Evolutionary conservation across 2,797 vertebrate species (phyloP).

Genomic region (Rhodeus uyekii): DNA sequence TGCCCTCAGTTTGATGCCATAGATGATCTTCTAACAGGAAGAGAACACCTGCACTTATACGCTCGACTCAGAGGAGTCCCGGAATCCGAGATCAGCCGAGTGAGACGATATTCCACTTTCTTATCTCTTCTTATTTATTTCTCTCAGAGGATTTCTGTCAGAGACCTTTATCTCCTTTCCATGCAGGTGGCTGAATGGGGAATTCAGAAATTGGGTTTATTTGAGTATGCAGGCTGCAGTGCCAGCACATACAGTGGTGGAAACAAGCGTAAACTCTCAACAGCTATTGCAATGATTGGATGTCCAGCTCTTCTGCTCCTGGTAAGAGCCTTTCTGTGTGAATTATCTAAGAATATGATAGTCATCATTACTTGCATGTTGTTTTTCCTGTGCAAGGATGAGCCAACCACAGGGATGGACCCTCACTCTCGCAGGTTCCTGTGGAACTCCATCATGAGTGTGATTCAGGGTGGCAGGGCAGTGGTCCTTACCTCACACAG

Average conservation of each 20-base stretch:
- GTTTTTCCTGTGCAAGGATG: slow-evolving; percentile 77
- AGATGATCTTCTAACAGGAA: slow-evolving; percentile 90
- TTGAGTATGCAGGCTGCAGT: slow-evolving; percentile 75
- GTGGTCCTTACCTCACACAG: slow-evolving; percentile 96
- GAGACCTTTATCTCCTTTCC: not conserved
- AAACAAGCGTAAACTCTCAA: slow-evolving; percentile 92
- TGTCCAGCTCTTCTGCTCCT: slow-evolving; percentile 88
- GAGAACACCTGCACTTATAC: slow-evolving; percentile 90
- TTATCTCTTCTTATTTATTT: not conserved
- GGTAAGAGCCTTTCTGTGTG: slow-evolving; percentile 70
- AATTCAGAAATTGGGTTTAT: slow-evolving; percentile 88
- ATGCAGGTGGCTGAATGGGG: slow-evolving; percentile 89
- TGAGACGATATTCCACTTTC: slow-evolving; percentile 63
- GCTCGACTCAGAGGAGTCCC: slow-evolving; percentile 89
- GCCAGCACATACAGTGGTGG: slow-evolving; percentile 92
- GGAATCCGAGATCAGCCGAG: slow-evolving; percentile 84
- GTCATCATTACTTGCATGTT: not conserved
- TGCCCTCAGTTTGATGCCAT: slow-evolving; percentile 95
- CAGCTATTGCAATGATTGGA: slow-evolving; percentile 91
- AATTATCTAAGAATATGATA: not conserved
- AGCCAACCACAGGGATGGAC: slow-evolving; percentile 96
- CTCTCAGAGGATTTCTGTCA: not conserved
- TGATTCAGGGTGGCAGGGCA: slow-evolving; percentile 87
- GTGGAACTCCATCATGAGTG: slow-evolving; percentile 89
- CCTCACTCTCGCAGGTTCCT: slow-evolving; percentile 90